Conservation (phyloP, 2,888 invertebrate genomes). For the Lysandra bellargus region DNA sequence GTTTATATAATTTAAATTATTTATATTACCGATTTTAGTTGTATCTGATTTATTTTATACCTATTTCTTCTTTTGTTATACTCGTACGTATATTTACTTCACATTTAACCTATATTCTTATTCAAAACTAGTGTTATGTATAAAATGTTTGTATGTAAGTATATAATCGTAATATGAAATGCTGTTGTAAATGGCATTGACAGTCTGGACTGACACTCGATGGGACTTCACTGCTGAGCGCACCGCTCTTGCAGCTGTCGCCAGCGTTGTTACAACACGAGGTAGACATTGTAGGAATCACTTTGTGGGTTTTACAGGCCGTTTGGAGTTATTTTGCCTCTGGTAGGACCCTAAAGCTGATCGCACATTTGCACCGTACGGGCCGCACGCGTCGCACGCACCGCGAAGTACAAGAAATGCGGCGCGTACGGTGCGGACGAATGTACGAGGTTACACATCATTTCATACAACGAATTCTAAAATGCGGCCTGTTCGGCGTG, state of each 20-base stretch:
- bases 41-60: neutral
- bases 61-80: neutral
- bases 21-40: no score
- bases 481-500: no score
- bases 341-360: no score
- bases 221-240: conserved; percentile 59
- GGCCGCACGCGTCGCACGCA: no score
- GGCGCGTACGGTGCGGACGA: no score
- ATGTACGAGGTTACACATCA: no score
- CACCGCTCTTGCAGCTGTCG: conserved; percentile 65
- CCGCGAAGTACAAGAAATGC: no score
- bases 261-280: conserved; percentile 62
- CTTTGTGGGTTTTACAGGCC: neutral
- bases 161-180: conserved; percentile 38
- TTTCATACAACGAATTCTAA: no score
- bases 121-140: neutral
- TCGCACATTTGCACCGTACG: no score
- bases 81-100: neutral
- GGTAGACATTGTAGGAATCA: conserved; percentile 49
- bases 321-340: no score
- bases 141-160: neutral
- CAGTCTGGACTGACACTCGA: conserved; percentile 64
- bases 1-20: no score
- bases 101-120: no score
- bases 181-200: conserved; percentile 32